Evolutionary conservation across 2,113 vertebrate genomes (phyloP).

Genomic region (Ranitomeya imitator): DNA sequence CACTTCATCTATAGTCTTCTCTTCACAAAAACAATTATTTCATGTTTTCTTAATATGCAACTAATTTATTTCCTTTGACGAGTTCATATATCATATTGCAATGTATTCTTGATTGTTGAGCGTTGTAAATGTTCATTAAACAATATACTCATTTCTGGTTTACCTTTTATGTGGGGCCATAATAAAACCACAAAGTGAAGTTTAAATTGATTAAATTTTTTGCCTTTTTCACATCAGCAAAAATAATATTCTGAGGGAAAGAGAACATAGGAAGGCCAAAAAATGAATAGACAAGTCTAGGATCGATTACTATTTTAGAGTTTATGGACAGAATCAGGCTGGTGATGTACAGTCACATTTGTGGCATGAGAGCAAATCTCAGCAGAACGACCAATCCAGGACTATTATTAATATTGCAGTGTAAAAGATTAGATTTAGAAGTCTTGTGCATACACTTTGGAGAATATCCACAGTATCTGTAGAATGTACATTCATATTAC

Average conservation of each 20-base stretch:
- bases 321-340: not conserved
- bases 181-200: not conserved
- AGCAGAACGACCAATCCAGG: too few species aligned
- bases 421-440: too few species aligned
- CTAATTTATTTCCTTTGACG: not conserved
- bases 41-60: constrained; percentile 4
- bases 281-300: not conserved
- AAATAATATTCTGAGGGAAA: not conserved
- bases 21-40: not conserved
- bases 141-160: constrained; percentile 12
- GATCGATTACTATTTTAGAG: not conserved
- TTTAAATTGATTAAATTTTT: not conserved
- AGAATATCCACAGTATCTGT: too few species aligned
- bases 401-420: too few species aligned
- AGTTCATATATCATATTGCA: constrained; percentile 22
- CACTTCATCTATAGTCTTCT: not conserved
- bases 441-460: too few species aligned
- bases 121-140: not conserved
- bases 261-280: not conserved
- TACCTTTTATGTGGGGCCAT: not conserved
- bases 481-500: too few species aligned
- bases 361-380: too few species aligned
- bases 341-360: not conserved
- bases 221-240: not conserved
- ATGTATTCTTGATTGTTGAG: not conserved